Evolutionary conservation across 1,140 invertebrate genomes (phyloP), one percentile per base, ranked within the genome.

Genomic region (Sinonovacula constricta): DNA sequence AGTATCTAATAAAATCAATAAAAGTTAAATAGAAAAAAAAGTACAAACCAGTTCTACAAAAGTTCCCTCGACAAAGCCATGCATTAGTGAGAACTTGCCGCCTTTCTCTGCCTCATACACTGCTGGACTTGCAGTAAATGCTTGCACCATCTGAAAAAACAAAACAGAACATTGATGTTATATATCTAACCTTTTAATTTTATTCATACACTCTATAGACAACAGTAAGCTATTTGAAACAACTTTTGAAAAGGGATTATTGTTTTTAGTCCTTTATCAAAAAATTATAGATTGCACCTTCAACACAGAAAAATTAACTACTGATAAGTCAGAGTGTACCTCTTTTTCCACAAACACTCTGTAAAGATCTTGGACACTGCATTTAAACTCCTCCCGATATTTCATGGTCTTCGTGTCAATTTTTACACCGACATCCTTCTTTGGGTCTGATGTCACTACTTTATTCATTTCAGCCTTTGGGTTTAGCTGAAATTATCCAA

Each of bases 71-170:
- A 99, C 95, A 92, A 98, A 98, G 22, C 97, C 97, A 81, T 95
- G 95, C 91, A 99, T 98, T 1, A 99, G 91, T 56, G 95, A 94
- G 91, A 99, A 99, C 89, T 94, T 94, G 4, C 98, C 98, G 49
- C 95, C 95, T 82, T 95, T 95, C 70, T 94, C 93, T 0, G 94
- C 90, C 12, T 99, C 95, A 68, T 98, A 89, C 12, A 88, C 62
- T 18, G 81, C 86, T 60, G 86, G 69, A 57, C 77, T 74, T 3
- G 87, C 85, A 28, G 89, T 97, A 90, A 99, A 99, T 1, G 96
- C 97, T 75, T 95, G 94, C 5, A 99, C 95, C 95, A 99, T 95
- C 93, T 94, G 84, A 80, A 91, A 90, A n/a, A n/a, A n/a, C n/a
- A n/a, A n/a, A n/a, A n/a, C n/a, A n/a, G n/a, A n/a, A n/a, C n/a